Evolutionary conservation across 2,113 vertebrate species (phyloP).

Genomic region (Sitta europaea): DNA sequence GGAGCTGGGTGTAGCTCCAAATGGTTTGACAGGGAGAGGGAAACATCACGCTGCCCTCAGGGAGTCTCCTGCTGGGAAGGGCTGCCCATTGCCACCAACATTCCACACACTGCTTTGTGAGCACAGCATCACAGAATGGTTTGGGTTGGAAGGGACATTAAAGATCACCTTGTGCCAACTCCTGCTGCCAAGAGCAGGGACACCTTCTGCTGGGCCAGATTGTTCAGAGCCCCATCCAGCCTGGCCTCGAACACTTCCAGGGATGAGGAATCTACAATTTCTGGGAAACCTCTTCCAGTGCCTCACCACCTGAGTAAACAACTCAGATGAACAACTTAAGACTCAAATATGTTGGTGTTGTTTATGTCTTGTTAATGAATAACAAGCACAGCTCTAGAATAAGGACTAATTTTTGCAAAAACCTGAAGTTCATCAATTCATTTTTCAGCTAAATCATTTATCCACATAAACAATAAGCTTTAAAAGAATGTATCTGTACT

Average conservation of each 20-base stretch:
- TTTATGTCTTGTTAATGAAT: neutral
- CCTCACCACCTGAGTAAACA: neutral
- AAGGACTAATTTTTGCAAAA: neutral
- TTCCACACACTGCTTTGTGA: neutral
- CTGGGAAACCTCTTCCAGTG: neutral
- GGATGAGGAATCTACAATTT: neutral
- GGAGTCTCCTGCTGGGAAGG: neutral
- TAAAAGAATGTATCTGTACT: neutral
- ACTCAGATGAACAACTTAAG: too few relatives aligned
- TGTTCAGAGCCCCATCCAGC: neutral
- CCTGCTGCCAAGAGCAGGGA: neutral
- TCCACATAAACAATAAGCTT: neutral
- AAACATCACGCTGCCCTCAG: accelerated
- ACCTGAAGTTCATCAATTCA: neutral
- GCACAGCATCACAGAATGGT: neutral
- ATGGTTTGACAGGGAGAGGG: neutral
- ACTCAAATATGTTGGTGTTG: neutral
- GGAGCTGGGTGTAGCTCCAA: neutral
- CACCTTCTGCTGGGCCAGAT: neutral
- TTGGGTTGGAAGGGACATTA: neutral
- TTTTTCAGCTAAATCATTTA: neutral
- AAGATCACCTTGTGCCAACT: neutral
- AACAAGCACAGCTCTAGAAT: neutral
- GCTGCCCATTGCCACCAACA: neutral
- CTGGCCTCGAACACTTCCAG: neutral